These are phyloP conservation scores for Enteromius mattozi DNA, from an alignment of 2,797 vertebrate genomes.

Conservation along the genomic window DNA sequence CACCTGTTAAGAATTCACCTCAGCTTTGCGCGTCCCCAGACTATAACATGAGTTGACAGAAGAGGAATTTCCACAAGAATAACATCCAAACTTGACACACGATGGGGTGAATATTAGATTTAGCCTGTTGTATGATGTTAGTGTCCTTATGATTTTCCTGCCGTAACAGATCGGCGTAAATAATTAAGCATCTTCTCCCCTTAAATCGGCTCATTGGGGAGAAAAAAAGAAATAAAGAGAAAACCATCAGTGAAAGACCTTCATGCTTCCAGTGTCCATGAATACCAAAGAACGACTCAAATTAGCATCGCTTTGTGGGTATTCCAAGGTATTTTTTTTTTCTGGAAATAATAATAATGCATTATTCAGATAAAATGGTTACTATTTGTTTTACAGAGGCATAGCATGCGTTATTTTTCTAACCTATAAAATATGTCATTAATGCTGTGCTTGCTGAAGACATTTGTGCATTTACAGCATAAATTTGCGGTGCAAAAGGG, in stretches of 20 bases:
- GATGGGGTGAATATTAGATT: constrained; percentile 64
- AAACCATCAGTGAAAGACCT: constrained; percentile 56
- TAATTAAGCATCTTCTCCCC: constrained; percentile 75
- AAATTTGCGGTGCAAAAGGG: constrained; percentile 73
- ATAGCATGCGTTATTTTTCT: constrained; percentile 55
- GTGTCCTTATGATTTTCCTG: constrained; percentile 68
- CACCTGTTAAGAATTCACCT: constrained; percentile 62
- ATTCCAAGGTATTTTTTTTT: constrained; percentile 61
- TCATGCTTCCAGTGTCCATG: constrained; percentile 61
- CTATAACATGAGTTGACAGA: constrained; percentile 59
- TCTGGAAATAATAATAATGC: constrained; percentile 50
- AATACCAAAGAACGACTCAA: constrained; percentile 64
- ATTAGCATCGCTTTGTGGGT: constrained; percentile 70
- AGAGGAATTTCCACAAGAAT: constrained; percentile 62
- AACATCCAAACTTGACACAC: constrained; percentile 63
- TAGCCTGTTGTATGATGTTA: constrained; percentile 67
- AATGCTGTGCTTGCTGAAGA: constrained; percentile 70
- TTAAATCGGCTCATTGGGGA: constrained; percentile 60
- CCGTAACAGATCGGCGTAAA: constrained; percentile 74
- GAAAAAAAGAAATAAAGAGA: constrained; percentile 53
- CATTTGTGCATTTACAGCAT: constrained; percentile 74
- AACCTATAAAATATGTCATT: constrained; percentile 72
- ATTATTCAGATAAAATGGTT: constrained; percentile 51
- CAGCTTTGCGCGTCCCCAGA: constrained; percentile 37
- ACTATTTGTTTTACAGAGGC: constrained; percentile 58